Evolutionary conservation across 2,797 vertebrate species (phyloP).

Genomic region (Macropus fuliginosus): DNA sequence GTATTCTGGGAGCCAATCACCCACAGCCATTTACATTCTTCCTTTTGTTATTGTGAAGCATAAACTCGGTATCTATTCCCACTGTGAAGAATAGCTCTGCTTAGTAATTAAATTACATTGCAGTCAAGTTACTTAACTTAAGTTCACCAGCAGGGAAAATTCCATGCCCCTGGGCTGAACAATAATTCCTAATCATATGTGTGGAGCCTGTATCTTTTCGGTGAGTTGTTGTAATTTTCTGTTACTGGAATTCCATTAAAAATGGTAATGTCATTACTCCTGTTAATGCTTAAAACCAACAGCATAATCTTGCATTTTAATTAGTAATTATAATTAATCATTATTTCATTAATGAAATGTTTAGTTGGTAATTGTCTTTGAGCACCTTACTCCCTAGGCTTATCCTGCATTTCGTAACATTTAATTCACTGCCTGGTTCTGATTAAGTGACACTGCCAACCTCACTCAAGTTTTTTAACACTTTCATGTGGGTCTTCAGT

Average conservation of each 20-base stretch:
- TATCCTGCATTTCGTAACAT: constrained; percentile 83
- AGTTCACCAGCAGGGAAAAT: constrained; percentile 85
- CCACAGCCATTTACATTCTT: constrained; percentile 74
- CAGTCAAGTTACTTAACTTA: constrained; percentile 86
- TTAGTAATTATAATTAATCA: constrained; percentile 90
- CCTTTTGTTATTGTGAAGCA: constrained; percentile 79
- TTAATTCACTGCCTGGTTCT: constrained; percentile 79
- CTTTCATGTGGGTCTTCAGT: constrained; percentile 46
- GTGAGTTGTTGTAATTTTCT: constrained; percentile 83
- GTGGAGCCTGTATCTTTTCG: constrained; percentile 77
- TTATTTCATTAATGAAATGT: constrained; percentile 90
- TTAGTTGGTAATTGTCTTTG: constrained; percentile 89
- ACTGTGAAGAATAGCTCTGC: constrained; percentile 81
- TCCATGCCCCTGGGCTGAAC: constrained; percentile 84
- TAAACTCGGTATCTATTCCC: constrained; percentile 82
- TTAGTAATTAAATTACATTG: constrained; percentile 88
- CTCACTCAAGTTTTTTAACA: constrained; percentile 76
- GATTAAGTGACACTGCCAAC: constrained; percentile 78
- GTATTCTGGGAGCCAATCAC: constrained; percentile 70
- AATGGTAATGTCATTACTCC: constrained; percentile 88
- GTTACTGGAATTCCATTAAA: constrained; percentile 87
- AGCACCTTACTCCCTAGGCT: constrained; percentile 85
- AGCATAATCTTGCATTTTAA: constrained; percentile 90
- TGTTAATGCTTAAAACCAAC: constrained; percentile 88
- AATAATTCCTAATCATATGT: constrained; percentile 84